phyloP scores from a whole-genome alignment of 2,888 invertebrate species.

The Tineola bisselliella region DNA sequence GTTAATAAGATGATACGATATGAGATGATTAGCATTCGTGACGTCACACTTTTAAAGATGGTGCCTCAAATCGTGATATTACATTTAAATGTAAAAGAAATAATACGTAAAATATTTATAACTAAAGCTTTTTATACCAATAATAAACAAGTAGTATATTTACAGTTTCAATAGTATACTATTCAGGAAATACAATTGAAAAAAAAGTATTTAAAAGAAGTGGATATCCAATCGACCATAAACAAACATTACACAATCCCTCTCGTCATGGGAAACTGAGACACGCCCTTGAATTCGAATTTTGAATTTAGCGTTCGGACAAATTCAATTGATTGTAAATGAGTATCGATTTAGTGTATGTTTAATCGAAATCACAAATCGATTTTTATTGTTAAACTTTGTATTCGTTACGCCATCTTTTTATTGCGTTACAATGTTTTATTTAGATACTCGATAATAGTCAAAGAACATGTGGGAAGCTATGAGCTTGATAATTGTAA shows the following conservation, averaged over 20 bases:
- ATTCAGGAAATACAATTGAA: too few species aligned
- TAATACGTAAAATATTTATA: too few species aligned
- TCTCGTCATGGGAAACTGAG: conserved; percentile 12
- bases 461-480: too few species aligned
- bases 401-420: not conserved
- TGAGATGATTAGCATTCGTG: not conserved
- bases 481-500: too few species aligned
- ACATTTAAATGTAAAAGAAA: too few species aligned
- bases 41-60: too few species aligned
- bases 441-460: too few species aligned
- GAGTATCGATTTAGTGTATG: not conserved
- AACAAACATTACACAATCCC: not conserved
- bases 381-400: not conserved
- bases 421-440: not conserved
- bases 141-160: too few species aligned
- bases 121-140: too few species aligned
- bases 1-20: conserved; percentile 5
- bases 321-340: not conserved
- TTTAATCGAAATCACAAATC: not conserved
- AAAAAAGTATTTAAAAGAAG: too few species aligned
- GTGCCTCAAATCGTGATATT: not conserved
- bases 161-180: too few species aligned
- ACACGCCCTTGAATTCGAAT: conserved; percentile 14
- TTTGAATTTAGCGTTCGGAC: not conserved
- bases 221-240: too few species aligned